These are phyloP conservation scores for Ptilonorhynchus violaceus DNA, from an alignment of 2,113 vertebrate species.

Conservation along the genomic window DNA sequence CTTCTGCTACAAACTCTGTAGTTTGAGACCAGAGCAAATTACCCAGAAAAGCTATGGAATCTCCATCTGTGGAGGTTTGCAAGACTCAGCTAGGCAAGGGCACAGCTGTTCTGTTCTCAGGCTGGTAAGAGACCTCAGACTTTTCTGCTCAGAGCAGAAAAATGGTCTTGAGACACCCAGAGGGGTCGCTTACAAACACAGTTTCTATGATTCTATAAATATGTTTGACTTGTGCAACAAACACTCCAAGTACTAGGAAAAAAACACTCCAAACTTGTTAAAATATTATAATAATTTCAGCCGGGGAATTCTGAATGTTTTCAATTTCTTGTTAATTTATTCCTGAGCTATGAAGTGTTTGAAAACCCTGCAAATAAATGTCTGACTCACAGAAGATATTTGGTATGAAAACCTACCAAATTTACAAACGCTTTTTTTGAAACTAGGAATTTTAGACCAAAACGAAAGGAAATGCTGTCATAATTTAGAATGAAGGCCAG, in stretches of 20 bases:
- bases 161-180: not conserved
- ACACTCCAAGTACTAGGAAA: not conserved
- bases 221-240: not conserved
- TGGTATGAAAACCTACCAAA: not conserved
- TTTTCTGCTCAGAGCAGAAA: not conserved
- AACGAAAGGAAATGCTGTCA: not conserved
- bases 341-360: conserved; percentile 9
- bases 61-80: not conserved
- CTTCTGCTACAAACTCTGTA: not conserved
- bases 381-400: not conserved
- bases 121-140: not conserved
- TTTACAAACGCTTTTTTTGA: not conserved
- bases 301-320: not conserved
- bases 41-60: not conserved
- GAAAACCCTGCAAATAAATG: conserved; percentile 22
- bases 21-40: not conserved
- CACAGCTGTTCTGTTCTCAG: not conserved
- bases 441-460: not conserved
- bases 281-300: not conserved
- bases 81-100: not conserved
- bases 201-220: not conserved
- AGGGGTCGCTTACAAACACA: not conserved
- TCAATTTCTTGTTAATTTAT: not conserved
- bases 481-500: not conserved
- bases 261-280: not conserved